Evolutionary conservation across 2,797 vertebrate species (phyloP).

Genomic region (Erethizon dorsatum): DNA sequence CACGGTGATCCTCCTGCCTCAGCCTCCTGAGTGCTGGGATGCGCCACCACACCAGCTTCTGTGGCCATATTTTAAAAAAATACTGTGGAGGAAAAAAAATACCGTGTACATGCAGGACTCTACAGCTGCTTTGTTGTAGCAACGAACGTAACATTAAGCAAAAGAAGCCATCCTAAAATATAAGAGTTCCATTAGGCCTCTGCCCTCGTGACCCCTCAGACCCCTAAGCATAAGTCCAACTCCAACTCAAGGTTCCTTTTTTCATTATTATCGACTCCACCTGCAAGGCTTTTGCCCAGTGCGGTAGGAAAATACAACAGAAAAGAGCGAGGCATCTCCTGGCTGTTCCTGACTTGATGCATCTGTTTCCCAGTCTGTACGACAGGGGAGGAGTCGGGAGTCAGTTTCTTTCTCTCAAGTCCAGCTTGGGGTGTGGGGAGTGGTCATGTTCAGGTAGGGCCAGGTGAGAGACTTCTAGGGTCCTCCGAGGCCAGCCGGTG

Average conservation of each 20-base stretch:
- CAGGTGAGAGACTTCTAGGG: background rate
- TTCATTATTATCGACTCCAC: background rate
- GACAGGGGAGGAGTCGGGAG: background rate
- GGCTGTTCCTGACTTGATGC: background rate
- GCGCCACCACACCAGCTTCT: background rate
- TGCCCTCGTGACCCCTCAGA: background rate
- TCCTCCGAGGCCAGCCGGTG: background rate
- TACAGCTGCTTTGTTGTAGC: background rate
- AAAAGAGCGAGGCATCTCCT: background rate
- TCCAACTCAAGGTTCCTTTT: slow-evolving; percentile 25
- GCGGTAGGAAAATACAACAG: background rate
- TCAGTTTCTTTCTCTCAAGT: background rate
- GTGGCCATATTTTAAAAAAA: background rate
- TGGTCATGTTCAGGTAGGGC: background rate
- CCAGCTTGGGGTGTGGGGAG: background rate
- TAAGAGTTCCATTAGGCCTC: background rate
- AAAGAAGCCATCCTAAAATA: background rate
- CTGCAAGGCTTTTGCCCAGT: background rate
- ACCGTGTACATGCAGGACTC: background rate
- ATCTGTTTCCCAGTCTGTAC: background rate
- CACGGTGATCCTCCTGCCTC: background rate
- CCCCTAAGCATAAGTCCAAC: background rate
- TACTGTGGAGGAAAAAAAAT: background rate
- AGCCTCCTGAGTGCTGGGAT: background rate
- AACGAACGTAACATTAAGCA: background rate